Base-by-base conservation (phyloP, 2,797 vertebrate genomes). In the Adrianichthys oophorus region DNA sequence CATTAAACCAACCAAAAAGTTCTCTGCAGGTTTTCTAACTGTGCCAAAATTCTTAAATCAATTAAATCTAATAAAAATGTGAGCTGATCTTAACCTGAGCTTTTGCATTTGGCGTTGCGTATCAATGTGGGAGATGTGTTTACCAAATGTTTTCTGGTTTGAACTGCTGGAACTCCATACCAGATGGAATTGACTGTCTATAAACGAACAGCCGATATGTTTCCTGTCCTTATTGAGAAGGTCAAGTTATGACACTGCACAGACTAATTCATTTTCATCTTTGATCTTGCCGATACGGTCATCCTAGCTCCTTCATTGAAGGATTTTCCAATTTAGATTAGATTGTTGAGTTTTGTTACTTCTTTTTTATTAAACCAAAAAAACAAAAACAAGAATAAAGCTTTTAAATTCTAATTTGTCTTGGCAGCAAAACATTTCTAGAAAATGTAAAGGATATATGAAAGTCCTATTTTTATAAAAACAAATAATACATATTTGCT, bases 241-340 rank as follows among this genome's bases (percentile, higher is more conserved):
- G 58, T 56, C 42, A 64, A 24, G 14, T 42, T 23, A 15, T 14
- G 23, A 15, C 24, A 42, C 1, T 17, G n/a, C 10, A 41, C 40
- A 21, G 21, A 51, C 45, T 66, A 10, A 57, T 32, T 37, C 4
- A n/a, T 48, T 76, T 56, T 56, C n/a, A 44, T 67, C 52, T 63
- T 37, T 53, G 13, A 43, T 41, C 13, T 41, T 7, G 26, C 18
- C 1, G 15, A 53, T 19, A 53, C 4, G 19, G 19, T 8, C 41
- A 21, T 15, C 15, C 13, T 5, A 23, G 7, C 15, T 24, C 16
- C 21, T n/a, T 24, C 14, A 14, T 0, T 15, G 18, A 17, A 21
- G 12, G 18, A 13, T n/a, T 43, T 43, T 43, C 6, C 26, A 24
- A n/a, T 24, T 24, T 24, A 24, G 24, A 26, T 26, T 26, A 26